Conservation (phyloP, 2,113 vertebrate genomes). For the Rhea pennata region DNA sequence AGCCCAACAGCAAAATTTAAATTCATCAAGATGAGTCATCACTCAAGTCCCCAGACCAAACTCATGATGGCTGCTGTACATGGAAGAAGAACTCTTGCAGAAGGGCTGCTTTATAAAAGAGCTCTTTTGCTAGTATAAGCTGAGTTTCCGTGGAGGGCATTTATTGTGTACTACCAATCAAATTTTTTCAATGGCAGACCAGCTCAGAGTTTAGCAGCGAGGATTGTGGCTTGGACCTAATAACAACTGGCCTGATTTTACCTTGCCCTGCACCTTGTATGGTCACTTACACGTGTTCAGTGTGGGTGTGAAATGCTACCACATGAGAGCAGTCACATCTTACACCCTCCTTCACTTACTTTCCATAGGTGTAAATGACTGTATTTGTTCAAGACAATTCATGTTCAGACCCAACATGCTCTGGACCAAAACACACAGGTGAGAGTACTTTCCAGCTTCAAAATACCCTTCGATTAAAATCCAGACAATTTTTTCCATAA, state of each 20-base stretch:
- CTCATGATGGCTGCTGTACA: neutral
- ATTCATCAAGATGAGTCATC: neutral
- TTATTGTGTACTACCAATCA: neutral
- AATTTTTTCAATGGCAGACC: neutral
- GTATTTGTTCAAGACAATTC: neutral
- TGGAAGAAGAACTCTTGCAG: neutral
- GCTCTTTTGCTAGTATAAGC: neutral
- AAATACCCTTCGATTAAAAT: neutral
- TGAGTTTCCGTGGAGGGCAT: neutral
- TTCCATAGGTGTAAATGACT: neutral
- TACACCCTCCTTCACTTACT: neutral
- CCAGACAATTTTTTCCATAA: neutral
- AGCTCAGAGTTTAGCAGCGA: neutral
- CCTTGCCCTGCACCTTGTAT: neutral
- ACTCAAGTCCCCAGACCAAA: neutral
- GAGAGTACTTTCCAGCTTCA: neutral
- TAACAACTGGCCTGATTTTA: neutral
- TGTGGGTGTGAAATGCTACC: conserved; percentile 18
- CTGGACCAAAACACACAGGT: neutral
- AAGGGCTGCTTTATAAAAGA: neutral
- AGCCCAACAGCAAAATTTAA: neutral
- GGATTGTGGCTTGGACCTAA: neutral
- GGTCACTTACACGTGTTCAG: conserved; percentile 19
- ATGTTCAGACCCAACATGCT: neutral
- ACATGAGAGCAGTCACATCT: neutral